A percentile compares a stretch with the other conserved stretches of the same genome.
phyloP scores from a whole-genome alignment of 2,888 invertebrate species.

The Drosophila greeni region DNA sequence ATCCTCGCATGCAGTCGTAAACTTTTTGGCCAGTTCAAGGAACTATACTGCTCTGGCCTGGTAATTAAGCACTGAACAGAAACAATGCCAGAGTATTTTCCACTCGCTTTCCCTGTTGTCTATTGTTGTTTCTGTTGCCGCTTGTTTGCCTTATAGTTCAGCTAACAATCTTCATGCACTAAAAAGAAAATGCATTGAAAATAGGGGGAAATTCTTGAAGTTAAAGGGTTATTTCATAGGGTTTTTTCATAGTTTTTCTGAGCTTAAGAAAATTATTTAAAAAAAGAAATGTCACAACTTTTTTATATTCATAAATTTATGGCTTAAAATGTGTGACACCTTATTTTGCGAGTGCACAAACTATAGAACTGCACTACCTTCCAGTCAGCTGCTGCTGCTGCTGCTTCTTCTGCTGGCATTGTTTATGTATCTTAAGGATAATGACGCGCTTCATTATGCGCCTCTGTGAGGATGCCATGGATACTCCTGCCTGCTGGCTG shows the following conservation, averaged over 20 bases:
- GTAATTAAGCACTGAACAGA: constrained; percentile 61
- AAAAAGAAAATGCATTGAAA: not conserved
- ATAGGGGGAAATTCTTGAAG: no score
- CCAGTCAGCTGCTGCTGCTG: constrained; percentile 23
- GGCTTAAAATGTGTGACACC: not conserved
- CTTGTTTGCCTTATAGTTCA: constrained; percentile 62
- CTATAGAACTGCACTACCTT: constrained; percentile 25
- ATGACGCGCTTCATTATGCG: constrained; percentile 74
- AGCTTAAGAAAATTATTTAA: no score
- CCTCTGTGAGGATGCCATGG: constrained; percentile 47
- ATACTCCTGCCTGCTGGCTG: constrained; percentile 52
- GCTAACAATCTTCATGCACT: constrained; percentile 12
- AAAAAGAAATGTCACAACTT: no score
- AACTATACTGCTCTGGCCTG: constrained; percentile 48
- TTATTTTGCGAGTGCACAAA: constrained; percentile 1
- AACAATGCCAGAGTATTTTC: constrained; percentile 63
- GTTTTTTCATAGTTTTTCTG: no score
- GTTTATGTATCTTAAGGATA: constrained; percentile 70
- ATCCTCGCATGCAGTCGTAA: constrained; percentile 24
- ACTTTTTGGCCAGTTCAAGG: constrained; percentile 42
- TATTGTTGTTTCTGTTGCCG: constrained; percentile 36
- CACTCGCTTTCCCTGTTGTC: constrained; percentile 55
- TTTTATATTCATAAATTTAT: not conserved
- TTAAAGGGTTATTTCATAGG: no score
- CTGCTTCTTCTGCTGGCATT: constrained; percentile 51